Evolutionary conservation across 2,113 vertebrate species (phyloP).

Genomic region (Corythaixoides concolor): DNA sequence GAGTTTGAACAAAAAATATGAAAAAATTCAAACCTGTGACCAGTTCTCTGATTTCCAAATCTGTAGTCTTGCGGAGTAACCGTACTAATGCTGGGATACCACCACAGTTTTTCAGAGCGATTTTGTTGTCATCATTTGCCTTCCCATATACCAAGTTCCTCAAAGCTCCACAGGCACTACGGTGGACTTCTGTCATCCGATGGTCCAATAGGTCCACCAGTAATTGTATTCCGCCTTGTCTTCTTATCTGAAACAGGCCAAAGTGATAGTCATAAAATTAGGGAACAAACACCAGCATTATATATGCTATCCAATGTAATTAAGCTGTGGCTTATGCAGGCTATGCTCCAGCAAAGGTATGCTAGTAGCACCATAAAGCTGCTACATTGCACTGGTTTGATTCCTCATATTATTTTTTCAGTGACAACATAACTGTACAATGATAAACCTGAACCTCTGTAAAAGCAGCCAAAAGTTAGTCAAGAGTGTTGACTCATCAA

Average conservation of each 20-base stretch:
- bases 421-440: not conserved
- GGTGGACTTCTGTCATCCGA: conserved; percentile 97
- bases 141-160: conserved; percentile 97
- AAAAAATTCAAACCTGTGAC: conserved; percentile 88
- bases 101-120: conserved; percentile 95
- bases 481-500: not conserved
- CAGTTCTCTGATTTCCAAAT: conserved; percentile 96
- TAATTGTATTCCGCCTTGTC: conserved; percentile 95
- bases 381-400: not conserved
- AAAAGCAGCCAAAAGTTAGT: not conserved
- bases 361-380: not conserved
- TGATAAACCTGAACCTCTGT: not conserved
- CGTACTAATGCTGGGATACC: conserved; percentile 96
- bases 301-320: not conserved
- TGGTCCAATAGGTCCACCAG: conserved; percentile 96
- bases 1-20: not conserved
- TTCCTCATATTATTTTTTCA: not conserved
- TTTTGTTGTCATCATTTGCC: conserved; percentile 98
- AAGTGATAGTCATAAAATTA: not conserved
- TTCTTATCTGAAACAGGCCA: conserved; percentile 85
- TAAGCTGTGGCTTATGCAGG: not conserved
- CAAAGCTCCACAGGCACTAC: conserved; percentile 96
- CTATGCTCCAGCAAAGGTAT: not conserved
- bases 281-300: not conserved
- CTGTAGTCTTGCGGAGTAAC: conserved; percentile 92